Evolutionary conservation across 1,140 invertebrate genomes (phyloP).

Genomic region (Globodera rostochiensis): DNA sequence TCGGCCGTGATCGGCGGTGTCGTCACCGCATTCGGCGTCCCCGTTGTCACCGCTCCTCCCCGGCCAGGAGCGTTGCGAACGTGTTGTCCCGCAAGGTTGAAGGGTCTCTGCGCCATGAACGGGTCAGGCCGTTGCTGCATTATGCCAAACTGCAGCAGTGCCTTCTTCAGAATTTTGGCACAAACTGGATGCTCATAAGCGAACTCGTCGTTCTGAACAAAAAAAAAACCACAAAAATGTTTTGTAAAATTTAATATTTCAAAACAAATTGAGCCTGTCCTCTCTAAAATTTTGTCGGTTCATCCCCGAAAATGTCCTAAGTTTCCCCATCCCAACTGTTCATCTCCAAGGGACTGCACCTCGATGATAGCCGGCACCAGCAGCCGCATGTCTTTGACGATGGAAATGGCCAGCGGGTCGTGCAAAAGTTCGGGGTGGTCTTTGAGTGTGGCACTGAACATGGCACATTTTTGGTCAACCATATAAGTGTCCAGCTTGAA

Average conservation of each 20-base stretch:
- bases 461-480: conserved; percentile 8
- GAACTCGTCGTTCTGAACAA: conserved; percentile 9
- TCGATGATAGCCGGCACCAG: conserved; percentile 4
- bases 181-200: conserved; percentile 7
- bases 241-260: background rate
- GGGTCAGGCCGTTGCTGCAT: background rate
- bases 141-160: background rate
- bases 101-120: too few relatives aligned
- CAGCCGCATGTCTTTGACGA: conserved; percentile 9
- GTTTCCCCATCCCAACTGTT: too few relatives aligned
- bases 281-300: too few relatives aligned
- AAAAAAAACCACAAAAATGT: conserved; percentile 1
- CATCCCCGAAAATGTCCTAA: too few relatives aligned
- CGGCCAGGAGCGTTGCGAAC: background rate
- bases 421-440: conserved; percentile 1
- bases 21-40: too few relatives aligned
- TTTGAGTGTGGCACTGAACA: background rate
- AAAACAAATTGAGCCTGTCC: background rate
- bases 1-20: conserved; percentile 13
- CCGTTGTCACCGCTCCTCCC: background rate
- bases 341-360: background rate
- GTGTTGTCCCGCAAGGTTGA: background rate
- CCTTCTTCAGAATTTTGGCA: conserved; percentile 10
- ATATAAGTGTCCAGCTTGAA: conserved; percentile 21
- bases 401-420: conserved; percentile 3